phyloP scores from a whole-genome alignment of 2,113 vertebrate species.

The Zosterops lateralis region DNA sequence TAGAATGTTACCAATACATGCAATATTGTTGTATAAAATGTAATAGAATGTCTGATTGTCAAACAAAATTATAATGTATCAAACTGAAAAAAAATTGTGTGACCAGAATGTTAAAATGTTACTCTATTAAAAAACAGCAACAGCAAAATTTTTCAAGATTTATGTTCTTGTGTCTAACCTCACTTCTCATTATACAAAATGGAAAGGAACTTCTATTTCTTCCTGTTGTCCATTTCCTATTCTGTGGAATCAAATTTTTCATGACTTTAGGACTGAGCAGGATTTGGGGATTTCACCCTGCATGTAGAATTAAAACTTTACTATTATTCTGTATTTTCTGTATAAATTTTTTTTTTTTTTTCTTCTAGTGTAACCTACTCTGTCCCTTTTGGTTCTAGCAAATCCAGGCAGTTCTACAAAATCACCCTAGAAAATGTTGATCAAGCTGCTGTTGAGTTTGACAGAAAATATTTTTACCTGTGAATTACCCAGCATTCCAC shows the following conservation, averaged over 20 bases:
- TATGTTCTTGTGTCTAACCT: not conserved
- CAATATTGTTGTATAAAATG: not conserved
- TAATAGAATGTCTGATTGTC: not conserved
- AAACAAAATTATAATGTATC: not conserved
- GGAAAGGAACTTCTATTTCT: not conserved
- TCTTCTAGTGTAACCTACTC: accelerated
- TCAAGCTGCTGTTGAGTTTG: not conserved
- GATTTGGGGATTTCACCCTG: not conserved
- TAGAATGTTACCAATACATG: not conserved
- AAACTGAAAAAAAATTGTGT: not conserved
- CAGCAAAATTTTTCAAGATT: not conserved
- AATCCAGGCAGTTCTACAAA: not conserved
- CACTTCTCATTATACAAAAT: not conserved
- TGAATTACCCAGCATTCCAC: not conserved
- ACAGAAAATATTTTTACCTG: not conserved
- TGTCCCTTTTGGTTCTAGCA: not conserved
- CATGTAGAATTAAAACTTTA: not conserved
- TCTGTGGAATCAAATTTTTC: not conserved
- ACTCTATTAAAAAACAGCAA: not conserved
- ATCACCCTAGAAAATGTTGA: not conserved
- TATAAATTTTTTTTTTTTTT: not conserved
- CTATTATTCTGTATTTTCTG: not conserved
- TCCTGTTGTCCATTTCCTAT: not conserved
- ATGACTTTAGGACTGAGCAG: not conserved
- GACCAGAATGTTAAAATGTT: not conserved